A percentile compares a stretch with the other conserved stretches of the same genome.
phyloP scores from a whole-genome alignment of 2,888 invertebrate genomes.

The Lepidonotus clava region DNA sequence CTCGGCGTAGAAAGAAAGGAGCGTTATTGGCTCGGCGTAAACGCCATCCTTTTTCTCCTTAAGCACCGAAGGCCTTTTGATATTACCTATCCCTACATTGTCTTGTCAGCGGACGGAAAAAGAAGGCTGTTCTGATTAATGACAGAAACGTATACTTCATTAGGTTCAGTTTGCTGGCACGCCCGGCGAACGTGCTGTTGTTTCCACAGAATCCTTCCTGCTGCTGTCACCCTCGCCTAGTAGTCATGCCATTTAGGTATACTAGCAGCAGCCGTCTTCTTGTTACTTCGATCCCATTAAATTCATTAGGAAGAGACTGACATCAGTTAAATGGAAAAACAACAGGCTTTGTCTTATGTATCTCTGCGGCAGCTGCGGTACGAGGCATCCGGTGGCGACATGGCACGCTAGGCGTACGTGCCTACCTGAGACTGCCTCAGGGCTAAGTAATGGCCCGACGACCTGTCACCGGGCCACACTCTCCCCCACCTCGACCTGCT shows the following conservation, averaged over 20 bases:
- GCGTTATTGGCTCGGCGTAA: too few relatives aligned
- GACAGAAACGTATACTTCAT: conserved; percentile 6
- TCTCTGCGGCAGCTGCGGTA: not conserved
- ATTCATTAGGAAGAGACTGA: conserved; percentile 13
- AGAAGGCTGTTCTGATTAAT: not conserved
- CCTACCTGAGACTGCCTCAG: not conserved
- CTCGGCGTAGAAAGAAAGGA: not conserved
- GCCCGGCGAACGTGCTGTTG: not conserved
- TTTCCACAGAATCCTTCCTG: not conserved
- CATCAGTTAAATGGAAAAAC: not conserved
- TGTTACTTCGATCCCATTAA: not conserved
- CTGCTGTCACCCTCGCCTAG: not conserved
- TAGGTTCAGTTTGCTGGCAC: not conserved
- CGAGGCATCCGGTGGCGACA: not conserved
- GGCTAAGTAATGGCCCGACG: not conserved
- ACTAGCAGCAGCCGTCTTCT: not conserved
- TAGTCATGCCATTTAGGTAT: not conserved
- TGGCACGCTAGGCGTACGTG: not conserved
- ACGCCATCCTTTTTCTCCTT: too few relatives aligned
- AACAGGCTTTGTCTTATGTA: not conserved
- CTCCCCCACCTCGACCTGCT: not conserved
- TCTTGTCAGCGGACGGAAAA: not conserved
- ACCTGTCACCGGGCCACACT: conserved; percentile 8
- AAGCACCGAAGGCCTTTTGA: not conserved
- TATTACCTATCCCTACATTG: not conserved